Conservation (phyloP, 2,888 invertebrate species). For the Abscondita cerata region DNA sequence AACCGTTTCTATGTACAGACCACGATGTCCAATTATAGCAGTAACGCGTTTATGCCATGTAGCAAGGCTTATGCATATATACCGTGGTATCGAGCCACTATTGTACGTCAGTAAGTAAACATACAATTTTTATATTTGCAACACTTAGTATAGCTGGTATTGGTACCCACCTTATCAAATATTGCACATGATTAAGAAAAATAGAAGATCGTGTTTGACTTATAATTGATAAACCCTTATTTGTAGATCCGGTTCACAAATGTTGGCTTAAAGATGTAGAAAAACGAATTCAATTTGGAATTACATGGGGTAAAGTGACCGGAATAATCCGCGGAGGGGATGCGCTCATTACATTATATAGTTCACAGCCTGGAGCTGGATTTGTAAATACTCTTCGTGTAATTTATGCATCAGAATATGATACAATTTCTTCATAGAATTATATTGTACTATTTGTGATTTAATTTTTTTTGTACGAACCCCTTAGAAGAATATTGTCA, state of each 20-base stretch:
- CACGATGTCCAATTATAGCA: conserved; percentile 77
- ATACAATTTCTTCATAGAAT: too few species aligned
- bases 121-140: neutral
- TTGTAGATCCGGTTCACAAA: conserved; percentile 12
- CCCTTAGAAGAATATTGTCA: too few species aligned
- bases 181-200: too few species aligned
- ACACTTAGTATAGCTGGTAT: too few species aligned
- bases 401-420: conserved; percentile 58
- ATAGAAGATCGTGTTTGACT: too few species aligned
- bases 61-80: conserved; percentile 71
- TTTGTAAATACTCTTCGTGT: conserved; percentile 75
- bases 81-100: conserved; percentile 62
- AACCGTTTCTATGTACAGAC: conserved; percentile 71
- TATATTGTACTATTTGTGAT: too few species aligned
- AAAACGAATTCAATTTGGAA: conserved; percentile 64
- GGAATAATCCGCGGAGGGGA: conserved; percentile 74
- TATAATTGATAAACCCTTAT: too few species aligned
- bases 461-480: too few species aligned
- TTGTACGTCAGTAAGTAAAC: conserved; percentile 64
- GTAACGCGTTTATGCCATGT: conserved; percentile 73
- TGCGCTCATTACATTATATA: conserved; percentile 73
- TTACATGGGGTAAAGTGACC: conserved; percentile 66
- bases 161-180: too few species aligned
- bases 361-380: conserved; percentile 67
- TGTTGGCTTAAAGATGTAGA: conserved; percentile 66